Evolutionary conservation across 2,888 invertebrate genomes (phyloP), one percentile per base, ranked within the genome.

Genomic region (Congeria kusceri): DNA sequence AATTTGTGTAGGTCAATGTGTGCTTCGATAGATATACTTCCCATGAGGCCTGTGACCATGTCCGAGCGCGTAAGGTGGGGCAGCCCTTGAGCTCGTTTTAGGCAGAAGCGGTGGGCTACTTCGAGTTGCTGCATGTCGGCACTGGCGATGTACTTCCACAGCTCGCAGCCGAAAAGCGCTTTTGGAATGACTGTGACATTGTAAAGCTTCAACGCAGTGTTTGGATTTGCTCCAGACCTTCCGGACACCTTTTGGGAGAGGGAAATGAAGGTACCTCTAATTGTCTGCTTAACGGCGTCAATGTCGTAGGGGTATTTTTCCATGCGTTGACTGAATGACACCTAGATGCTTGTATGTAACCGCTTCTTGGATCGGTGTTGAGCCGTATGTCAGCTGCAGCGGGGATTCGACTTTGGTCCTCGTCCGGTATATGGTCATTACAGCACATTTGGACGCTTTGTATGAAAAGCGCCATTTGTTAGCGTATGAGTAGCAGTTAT

Each of bases 101-200:
- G 7, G n/a, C 44, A 62, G 39, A 62, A 62, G 5, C 25, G 32
- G 39, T 62, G 44, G 25, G 62, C n/a, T 7, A 62, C 44, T 15
- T 62, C 44, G 25, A 62, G 62, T 20, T 39, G 44, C n/a, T n/a
- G 44, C n/a, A n/a, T 61, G 32, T 61, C 29, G 28, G 29, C 13
- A 15, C 23, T 9, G 18, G 61, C 20, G 20, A 39, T 25, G 4
- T 4, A 2, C 2, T 32, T 39, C 62, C 62, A 62, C 5, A 62
- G 44, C 23, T 62, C 62, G 25, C 62, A 62, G 15, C 62, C 62
- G 20, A 39, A 62, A 32, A 62, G 39, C 23, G 62, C 62, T n/a
- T 23, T 15, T n/a, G 62, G 62, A 44, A 62, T n/a, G 44, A 62
- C 62, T 32, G n/a, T n/a, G 5, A 44, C 20, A 1, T 28, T 28